Conservation (phyloP, 2,797 vertebrate genomes). For the Microcaecilia unicolor region DNA sequence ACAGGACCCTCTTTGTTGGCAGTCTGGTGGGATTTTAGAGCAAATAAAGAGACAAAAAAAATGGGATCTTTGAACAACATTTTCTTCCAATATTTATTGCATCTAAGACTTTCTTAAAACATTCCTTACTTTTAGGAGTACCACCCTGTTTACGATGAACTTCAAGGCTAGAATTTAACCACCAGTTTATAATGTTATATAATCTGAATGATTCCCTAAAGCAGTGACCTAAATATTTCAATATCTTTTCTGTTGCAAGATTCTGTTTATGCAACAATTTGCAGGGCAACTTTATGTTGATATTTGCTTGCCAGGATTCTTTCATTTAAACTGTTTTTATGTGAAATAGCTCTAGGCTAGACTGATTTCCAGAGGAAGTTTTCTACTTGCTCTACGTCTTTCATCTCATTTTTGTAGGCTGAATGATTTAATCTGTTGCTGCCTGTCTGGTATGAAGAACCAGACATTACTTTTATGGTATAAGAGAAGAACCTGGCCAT, state of each 20-base stretch:
- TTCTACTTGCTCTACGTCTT: background rate
- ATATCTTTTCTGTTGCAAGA: conserved; percentile 20
- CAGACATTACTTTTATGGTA: conserved; percentile 24
- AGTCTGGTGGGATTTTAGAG: conserved; percentile 70
- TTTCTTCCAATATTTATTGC: conserved; percentile 44
- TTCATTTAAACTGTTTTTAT: background rate
- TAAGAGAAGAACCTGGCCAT: no score
- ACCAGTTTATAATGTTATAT: conserved; percentile 23
- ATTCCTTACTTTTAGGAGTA: conserved; percentile 39
- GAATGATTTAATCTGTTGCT: conserved; percentile 29
- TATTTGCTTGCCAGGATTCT: conserved; percentile 6
- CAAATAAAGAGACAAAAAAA: conserved; percentile 85
- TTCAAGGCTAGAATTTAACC: conserved; percentile 23
- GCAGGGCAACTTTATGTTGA: background rate
- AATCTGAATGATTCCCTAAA: conserved; percentile 35
- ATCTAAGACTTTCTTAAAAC: conserved; percentile 64
- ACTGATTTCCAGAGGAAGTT: background rate
- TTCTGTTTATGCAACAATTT: conserved; percentile 9
- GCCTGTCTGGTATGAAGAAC: conserved; percentile 31
- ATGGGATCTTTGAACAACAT: conserved; percentile 63
- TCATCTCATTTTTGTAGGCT: conserved; percentile 22
- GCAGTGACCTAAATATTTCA: conserved; percentile 24
- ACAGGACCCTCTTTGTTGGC: conserved; percentile 90
- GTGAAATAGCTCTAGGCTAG: background rate
- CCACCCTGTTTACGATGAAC: conserved; percentile 43